Percentiles rank a stretch among this genome's conserved stretches.
Conservation (phyloP, 1,140 invertebrate genomes). For the Diploscapter pachys region DNA sequence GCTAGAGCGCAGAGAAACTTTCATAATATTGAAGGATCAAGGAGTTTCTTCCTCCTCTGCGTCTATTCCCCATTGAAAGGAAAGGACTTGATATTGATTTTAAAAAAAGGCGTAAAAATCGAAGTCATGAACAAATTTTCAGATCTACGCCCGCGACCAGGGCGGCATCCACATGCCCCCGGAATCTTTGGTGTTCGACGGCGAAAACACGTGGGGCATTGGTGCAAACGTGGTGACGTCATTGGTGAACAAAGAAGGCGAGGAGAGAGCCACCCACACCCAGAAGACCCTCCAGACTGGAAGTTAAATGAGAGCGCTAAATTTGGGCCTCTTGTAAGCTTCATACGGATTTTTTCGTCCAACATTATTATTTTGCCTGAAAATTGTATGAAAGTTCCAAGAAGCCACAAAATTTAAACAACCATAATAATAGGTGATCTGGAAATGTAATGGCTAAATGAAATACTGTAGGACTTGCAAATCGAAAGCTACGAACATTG, state of each 20-base stretch:
- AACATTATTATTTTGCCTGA: conserved; percentile 5
- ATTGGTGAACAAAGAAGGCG: conserved; percentile 60
- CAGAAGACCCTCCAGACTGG: conserved; percentile 60
- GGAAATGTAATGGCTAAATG: not conserved
- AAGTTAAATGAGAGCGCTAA: conserved; percentile 40
- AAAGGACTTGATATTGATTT: not conserved
- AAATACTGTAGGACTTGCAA: too few relatives aligned
- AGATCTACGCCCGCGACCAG: conserved; percentile 57
- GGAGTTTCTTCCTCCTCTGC: too few relatives aligned
- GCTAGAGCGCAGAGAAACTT: too few relatives aligned
- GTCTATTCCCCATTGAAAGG: too few relatives aligned
- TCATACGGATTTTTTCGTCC: not conserved
- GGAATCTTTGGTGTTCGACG: conserved; percentile 54
- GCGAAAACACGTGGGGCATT: conserved; percentile 60
- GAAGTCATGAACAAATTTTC: conserved; percentile 16
- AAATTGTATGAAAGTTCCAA: conserved; percentile 23
- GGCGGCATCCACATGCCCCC: conserved; percentile 54
- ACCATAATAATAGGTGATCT: conserved; percentile 1
- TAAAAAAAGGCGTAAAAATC: conserved; percentile 11
- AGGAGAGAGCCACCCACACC: conserved; percentile 61
- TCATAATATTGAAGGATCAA: too few relatives aligned
- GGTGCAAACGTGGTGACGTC: conserved; percentile 60
- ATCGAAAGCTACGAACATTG: too few relatives aligned
- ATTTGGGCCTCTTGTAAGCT: not conserved
- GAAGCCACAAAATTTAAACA: not conserved